Conservation (phyloP, 2,888 invertebrate species). For the Micoletzkya japonica region DNA sequence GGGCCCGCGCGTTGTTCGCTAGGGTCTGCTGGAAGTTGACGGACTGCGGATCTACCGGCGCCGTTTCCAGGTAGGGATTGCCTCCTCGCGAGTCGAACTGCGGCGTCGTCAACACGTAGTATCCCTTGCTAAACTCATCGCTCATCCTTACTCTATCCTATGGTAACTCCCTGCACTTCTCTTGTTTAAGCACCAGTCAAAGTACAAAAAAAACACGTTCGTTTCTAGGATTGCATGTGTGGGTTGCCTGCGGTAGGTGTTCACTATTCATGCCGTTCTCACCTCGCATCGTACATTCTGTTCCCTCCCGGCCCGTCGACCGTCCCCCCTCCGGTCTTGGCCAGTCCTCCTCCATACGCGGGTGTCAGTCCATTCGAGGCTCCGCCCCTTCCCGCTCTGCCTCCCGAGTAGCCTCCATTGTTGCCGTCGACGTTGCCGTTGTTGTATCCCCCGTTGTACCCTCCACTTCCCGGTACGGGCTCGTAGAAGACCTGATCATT, state of each 20-base stretch:
- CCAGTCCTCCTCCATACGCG: no score
- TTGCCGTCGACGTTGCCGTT: not conserved
- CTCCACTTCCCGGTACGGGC: not conserved
- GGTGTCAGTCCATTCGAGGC: no score
- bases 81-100: constrained; percentile 28
- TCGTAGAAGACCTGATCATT: not conserved
- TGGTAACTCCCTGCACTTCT: no score
- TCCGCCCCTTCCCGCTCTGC: no score
- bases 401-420: not conserved
- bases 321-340: not conserved
- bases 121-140: not conserved
- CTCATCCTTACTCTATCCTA: not conserved
- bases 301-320: not conserved
- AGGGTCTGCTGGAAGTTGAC: constrained; percentile 25
- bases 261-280: no score
- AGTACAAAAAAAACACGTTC: no score
- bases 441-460: not conserved
- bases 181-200: no score
- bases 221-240: no score
- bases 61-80: constrained; percentile 28
- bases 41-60: constrained; percentile 27
- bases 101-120: constrained; percentile 6
- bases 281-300: not conserved
- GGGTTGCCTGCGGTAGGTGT: no score
- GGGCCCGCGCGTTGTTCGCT: constrained; percentile 16